phyloP scores from a whole-genome alignment of 2,797 vertebrate genomes.

The Hydrolagus colliei region DNA sequence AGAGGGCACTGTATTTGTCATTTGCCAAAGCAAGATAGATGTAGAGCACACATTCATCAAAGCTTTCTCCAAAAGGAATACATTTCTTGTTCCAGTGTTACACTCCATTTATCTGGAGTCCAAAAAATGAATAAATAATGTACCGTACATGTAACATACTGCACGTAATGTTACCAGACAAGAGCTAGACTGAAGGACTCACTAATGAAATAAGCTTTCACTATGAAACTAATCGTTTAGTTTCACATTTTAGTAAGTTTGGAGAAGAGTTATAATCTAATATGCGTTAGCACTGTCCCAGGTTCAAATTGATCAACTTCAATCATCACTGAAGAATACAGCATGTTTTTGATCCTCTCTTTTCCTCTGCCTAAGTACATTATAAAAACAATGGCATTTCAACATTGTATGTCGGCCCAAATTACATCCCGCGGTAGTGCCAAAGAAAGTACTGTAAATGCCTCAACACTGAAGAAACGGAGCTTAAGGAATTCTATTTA shows the following conservation, averaged over 20 bases:
- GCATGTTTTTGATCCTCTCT: conserved; percentile 9
- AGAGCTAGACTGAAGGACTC: conserved; percentile 9
- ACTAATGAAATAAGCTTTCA: conserved; percentile 14
- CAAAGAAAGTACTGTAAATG: conserved; percentile 7
- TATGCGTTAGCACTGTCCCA: neutral
- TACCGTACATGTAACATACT: conserved; percentile 18
- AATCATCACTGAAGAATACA: conserved; percentile 17
- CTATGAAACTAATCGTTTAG: neutral
- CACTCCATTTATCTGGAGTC: conserved; percentile 24
- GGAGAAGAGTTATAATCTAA: neutral
- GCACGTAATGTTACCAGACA: neutral
- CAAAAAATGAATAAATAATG: conserved; percentile 31
- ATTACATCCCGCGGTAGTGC: conserved; percentile 9
- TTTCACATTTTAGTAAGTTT: conserved; percentile 13
- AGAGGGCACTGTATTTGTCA: conserved; percentile 30
- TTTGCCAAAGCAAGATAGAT: conserved; percentile 32
- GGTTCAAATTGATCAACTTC: conserved; percentile 25
- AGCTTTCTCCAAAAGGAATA: conserved; percentile 31
- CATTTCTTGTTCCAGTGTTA: conserved; percentile 29
- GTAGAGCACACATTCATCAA: conserved; percentile 30
- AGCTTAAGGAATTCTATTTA: conserved; percentile 7
- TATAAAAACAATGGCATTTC: conserved; percentile 16
- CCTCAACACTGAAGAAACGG: conserved; percentile 1
- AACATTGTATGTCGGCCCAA: neutral
- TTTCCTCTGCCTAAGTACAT: conserved; percentile 8